Conservation (phyloP, 2,888 invertebrate species). For the Hesperia comma region DNA sequence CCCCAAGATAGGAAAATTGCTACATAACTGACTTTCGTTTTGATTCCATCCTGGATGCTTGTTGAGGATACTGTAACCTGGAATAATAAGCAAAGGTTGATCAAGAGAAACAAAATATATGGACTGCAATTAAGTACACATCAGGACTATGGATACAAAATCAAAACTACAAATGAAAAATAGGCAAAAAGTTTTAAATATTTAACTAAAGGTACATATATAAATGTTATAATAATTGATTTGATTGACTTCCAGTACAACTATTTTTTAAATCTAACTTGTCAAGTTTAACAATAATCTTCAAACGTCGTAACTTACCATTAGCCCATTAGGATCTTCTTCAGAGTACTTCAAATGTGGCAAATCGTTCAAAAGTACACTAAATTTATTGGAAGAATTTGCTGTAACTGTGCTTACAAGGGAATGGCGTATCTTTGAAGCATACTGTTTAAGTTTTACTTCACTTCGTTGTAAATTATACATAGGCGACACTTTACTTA, state of each 20-base stretch:
- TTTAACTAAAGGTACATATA: no score
- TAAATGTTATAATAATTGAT: no score
- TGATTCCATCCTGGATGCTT: slow-evolving; percentile 53
- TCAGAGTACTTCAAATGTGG: slow-evolving; percentile 66
- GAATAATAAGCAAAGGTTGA: no score
- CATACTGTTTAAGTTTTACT: slow-evolving; percentile 73
- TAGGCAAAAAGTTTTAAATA: no score
- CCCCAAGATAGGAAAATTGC: slow-evolving; percentile 76
- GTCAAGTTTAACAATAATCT: no score
- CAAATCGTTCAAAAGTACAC: slow-evolving; percentile 62
- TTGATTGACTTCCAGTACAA: no score
- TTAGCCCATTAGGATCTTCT: slow-evolving; percentile 67
- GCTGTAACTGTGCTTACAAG: slow-evolving; percentile 58
- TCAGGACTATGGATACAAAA: no score
- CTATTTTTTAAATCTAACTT: no score
- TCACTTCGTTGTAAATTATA: slow-evolving; percentile 62
- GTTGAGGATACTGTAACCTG: slow-evolving; percentile 67
- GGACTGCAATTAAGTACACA: no score
- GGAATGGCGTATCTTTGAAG: slow-evolving; percentile 68
- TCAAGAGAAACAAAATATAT: no score
- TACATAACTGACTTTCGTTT: slow-evolving; percentile 61
- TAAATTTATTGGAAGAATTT: slow-evolving; percentile 59
- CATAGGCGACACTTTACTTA: slow-evolving; percentile 70
- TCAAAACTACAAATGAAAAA: no score
- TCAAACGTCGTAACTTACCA: slow-evolving; percentile 50